Conservation (phyloP, 2,113 vertebrate genomes). For the Eubucco bourcierii region DNA sequence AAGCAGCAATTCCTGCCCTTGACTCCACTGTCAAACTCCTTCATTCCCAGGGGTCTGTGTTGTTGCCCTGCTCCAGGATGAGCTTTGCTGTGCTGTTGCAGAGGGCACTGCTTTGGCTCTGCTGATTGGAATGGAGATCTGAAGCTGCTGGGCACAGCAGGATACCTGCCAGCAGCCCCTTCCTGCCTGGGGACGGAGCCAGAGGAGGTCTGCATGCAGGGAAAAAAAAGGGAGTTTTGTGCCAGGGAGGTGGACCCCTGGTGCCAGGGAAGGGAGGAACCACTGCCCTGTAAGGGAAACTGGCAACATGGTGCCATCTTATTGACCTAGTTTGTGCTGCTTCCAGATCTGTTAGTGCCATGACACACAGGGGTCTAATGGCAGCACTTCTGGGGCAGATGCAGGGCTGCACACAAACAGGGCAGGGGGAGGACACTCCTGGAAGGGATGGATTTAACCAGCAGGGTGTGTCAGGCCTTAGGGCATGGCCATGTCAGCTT, state of each 20-base stretch:
- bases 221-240: background rate
- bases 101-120: background rate
- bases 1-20: background rate
- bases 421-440: accelerated
- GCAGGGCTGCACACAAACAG: accelerated
- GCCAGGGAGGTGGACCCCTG: background rate
- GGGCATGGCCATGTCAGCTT: background rate
- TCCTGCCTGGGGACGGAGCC: background rate
- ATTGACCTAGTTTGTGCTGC: background rate
- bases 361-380: accelerated
- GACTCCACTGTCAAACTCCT: background rate
- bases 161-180: background rate
- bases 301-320: background rate
- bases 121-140: background rate
- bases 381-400: background rate
- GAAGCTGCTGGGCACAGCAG: background rate
- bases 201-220: background rate
- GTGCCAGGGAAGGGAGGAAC: background rate
- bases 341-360: background rate
- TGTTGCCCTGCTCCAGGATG: background rate
- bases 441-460: background rate
- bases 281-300: background rate
- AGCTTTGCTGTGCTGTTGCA: background rate
- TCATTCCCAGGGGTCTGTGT: background rate
- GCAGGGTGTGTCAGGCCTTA: accelerated